Base-by-base conservation (phyloP, 1,140 invertebrate species). In the Drosophila tristis region DNA sequence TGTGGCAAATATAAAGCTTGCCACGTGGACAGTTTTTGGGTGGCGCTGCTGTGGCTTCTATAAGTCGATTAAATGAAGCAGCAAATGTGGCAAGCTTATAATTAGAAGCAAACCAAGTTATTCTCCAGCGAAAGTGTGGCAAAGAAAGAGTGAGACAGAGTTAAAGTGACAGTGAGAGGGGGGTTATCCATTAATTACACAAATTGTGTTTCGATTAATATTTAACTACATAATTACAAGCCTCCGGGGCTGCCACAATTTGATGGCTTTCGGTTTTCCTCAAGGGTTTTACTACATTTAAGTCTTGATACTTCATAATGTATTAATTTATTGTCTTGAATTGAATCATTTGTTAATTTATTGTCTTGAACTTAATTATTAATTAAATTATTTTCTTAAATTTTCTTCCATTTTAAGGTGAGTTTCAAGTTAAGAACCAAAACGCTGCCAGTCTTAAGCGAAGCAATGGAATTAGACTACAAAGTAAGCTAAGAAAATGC, bases 11-110 rank as follows among this genome's bases (percentile, higher is more conserved):
- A 13, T 20, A 25, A 11, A 39, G 23, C 23, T n/a, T 66, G 67
- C 67, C 58, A 50, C 26, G 73, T 60, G 76, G 63, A 74, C 74
- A 76, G 54, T 76, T 76, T 76, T 56, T 45, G 72, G 48, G 42
- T 50, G 59, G 45, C 50, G 35, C 55, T 60, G 31, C 20, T 13
- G 31, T 23, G 7, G 53, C 57, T 15, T 15, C 55, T 54, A 49
- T 71, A 81, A 78, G 82, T 60, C 82, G 74, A 87, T 87, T 87
- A 87, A 63, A 54, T 64, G 74, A 68, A 60, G 39, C 74, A 39
- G 50, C 64, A 66, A 80, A 47, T 70, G 68, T 71, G 62, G 15
- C 56, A 29, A 62, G 78, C 73, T 63, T 58, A 68, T 48, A 68
- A 78, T 75, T 54, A 44, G 74, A 35, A 75, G 65, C 74, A 59